These are phyloP conservation scores for Harmothoe impar DNA, from an alignment of 2,888 invertebrate genomes.

Conservation along the genomic window DNA sequence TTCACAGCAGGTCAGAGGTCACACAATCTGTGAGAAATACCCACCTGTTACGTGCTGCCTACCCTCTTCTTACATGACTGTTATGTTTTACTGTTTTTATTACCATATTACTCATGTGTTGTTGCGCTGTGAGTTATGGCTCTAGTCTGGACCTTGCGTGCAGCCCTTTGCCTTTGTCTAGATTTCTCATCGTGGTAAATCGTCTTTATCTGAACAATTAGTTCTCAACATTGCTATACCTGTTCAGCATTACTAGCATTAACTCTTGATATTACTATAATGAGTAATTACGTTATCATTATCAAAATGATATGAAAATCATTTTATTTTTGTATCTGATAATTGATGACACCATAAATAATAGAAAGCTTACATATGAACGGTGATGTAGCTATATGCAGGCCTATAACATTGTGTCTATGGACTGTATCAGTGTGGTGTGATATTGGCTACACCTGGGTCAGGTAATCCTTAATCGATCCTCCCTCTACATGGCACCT, in stretches of 20 bases:
- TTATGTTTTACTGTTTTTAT: too few relatives aligned
- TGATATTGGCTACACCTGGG: neutral
- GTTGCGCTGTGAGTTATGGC: neutral
- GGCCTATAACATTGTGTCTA: neutral
- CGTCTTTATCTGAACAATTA: too few relatives aligned
- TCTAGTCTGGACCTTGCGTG: too few relatives aligned
- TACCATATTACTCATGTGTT: neutral
- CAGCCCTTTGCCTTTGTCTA: too few relatives aligned
- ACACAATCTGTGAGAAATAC: constrained; percentile 15
- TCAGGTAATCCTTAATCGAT: constrained; percentile 1
- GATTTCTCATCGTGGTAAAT: too few relatives aligned
- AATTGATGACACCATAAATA: too few relatives aligned
- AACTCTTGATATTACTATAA: too few relatives aligned
- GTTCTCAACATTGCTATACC: too few relatives aligned
- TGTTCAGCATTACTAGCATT: too few relatives aligned
- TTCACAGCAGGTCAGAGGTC: constrained; percentile 4
- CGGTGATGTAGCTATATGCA: neutral
- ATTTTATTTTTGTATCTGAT: too few relatives aligned
- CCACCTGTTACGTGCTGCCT: neutral
- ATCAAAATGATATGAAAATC: too few relatives aligned
- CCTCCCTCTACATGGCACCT: neutral
- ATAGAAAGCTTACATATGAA: neutral
- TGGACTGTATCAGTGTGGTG: neutral
- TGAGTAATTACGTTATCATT: too few relatives aligned
- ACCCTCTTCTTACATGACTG: neutral